These are phyloP conservation scores for Colletes collaris DNA, from an alignment of 2,888 invertebrate genomes.

Conservation along the genomic window DNA sequence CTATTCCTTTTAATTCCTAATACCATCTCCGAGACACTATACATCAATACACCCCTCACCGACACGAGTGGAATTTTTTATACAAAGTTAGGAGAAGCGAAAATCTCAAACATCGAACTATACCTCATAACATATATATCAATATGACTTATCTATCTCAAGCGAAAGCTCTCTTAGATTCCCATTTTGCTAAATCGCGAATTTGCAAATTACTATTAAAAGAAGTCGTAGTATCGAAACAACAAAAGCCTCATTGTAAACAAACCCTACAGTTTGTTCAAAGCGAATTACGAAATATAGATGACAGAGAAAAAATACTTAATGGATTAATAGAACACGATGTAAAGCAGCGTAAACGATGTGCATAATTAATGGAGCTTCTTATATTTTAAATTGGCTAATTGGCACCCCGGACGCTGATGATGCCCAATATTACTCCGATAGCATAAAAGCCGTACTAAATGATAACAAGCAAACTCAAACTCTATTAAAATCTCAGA, in stretches of 20 bases:
- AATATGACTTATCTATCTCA: neutral
- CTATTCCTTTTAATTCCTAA: conserved; percentile 6
- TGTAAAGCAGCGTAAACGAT: neutral
- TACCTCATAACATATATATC: neutral
- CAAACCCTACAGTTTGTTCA: neutral
- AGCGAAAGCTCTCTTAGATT: neutral
- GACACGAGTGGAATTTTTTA: neutral
- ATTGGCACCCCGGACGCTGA: neutral
- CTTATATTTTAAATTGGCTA: conserved; percentile 13
- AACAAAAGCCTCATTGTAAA: neutral
- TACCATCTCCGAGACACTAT: neutral
- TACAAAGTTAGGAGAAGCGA: neutral
- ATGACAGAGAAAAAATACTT: too few relatives aligned
- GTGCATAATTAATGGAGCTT: conserved; percentile 17
- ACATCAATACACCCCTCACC: too few relatives aligned
- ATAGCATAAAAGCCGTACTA: too few relatives aligned
- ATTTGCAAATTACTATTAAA: neutral
- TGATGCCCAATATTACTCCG: too few relatives aligned
- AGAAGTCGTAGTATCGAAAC: too few relatives aligned
- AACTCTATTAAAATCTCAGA: neutral
- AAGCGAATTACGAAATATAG: neutral
- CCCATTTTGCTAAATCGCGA: neutral
- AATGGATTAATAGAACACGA: too few relatives aligned
- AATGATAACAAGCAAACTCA: neutral
- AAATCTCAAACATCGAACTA: neutral